Conservation (phyloP, 2,113 vertebrate species). For the Entosphenus tridentatus region DNA sequence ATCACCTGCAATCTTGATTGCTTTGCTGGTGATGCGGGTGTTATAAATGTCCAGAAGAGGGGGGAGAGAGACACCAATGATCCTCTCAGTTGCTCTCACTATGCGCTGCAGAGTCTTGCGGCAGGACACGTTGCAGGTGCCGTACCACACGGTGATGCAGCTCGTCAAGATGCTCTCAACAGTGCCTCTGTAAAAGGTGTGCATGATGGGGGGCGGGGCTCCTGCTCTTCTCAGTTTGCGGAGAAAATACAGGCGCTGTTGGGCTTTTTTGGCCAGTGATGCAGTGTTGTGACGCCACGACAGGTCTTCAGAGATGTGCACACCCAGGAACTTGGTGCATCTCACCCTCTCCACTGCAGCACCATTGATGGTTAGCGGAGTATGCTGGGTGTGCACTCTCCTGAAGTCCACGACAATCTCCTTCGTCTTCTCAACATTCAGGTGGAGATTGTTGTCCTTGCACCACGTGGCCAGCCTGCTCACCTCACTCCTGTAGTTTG, state of each 20-base stretch:
- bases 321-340: not conserved
- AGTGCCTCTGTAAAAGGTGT: not conserved
- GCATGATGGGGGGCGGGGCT: not conserved
- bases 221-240: not conserved
- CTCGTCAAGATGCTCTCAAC: not conserved
- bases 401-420: not conserved
- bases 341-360: conserved; percentile 1
- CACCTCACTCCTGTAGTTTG: not conserved
- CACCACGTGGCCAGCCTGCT: not conserved
- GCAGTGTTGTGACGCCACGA: not conserved
- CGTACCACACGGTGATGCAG: conserved; percentile 1
- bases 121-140: not conserved
- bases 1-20: no score
- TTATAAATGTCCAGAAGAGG: no score
- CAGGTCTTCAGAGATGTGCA: not conserved
- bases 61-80: no score
- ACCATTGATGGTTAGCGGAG: not conserved
- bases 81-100: no score
- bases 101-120: no score
- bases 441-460: not conserved
- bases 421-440: not conserved
- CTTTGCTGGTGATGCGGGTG: no score
- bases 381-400: not conserved
- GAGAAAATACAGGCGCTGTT: not conserved
- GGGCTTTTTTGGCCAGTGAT: not conserved